Evolutionary conservation across 2,888 invertebrate genomes (phyloP).

Genomic region (Gasteruption jaculator): DNA sequence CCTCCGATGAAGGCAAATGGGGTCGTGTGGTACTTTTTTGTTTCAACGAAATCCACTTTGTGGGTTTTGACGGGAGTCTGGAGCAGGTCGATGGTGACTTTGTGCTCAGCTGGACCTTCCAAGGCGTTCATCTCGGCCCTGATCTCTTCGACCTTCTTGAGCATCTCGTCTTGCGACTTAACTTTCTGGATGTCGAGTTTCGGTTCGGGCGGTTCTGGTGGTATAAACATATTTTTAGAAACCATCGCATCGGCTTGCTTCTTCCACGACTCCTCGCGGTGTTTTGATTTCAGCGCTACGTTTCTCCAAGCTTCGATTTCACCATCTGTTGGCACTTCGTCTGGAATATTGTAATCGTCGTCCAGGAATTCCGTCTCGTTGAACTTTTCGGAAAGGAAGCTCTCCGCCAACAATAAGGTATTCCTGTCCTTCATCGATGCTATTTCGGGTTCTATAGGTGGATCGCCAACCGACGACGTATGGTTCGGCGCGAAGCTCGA

Average conservation of each 20-base stretch:
- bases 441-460: too few species aligned
- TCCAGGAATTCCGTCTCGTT: slow-evolving; percentile 12
- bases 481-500: too few species aligned
- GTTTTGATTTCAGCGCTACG: slow-evolving; percentile 24
- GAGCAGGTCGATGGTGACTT: too few species aligned
- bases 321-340: slow-evolving; percentile 16
- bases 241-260: slow-evolving; percentile 11
- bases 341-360: slow-evolving; percentile 26
- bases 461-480: too few species aligned
- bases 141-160: not conserved
- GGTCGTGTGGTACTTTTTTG: slow-evolving; percentile 21
- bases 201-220: slow-evolving; percentile 35
- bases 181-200: slow-evolving; percentile 29
- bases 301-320: slow-evolving; percentile 35
- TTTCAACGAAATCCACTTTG: not conserved
- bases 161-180: slow-evolving; percentile 12
- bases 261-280: not conserved
- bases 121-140: not conserved
- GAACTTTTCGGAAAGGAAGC: slow-evolving; percentile 5
- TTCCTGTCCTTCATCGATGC: too few species aligned
- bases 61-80: too few species aligned
- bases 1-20: too few species aligned
- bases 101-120: not conserved
- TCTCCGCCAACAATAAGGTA: too few species aligned
- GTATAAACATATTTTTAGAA: too few species aligned